Percentiles rank a stretch among this genome's conserved stretches.
These are phyloP conservation scores for Spialia ferax DNA, from an alignment of 2,888 invertebrate genomes.

Conservation along the genomic window DNA sequence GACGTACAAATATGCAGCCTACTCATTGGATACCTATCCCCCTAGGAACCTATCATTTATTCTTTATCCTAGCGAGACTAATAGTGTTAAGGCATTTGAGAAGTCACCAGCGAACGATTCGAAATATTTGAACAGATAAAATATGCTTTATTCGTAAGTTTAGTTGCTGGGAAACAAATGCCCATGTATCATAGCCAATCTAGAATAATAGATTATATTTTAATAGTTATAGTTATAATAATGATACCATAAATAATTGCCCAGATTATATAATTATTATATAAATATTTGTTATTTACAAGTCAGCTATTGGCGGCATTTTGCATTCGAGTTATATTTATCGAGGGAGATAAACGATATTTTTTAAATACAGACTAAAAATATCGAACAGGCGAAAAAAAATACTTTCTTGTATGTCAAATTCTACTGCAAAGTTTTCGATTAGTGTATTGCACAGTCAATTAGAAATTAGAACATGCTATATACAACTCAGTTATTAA, in stretches of 20 bases:
- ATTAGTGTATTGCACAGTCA: neutral
- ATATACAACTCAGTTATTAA: neutral
- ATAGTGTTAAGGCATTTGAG: constrained; percentile 20
- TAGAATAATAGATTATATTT: constrained; percentile 29
- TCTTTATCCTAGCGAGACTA: constrained; percentile 48
- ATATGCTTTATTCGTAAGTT: neutral
- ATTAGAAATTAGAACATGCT: too few relatives aligned
- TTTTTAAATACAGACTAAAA: neutral
- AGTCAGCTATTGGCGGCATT: constrained; percentile 8
- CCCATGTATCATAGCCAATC: constrained; percentile 19
- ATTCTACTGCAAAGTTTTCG: neutral
- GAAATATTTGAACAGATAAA: neutral
- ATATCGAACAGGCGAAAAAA: neutral
- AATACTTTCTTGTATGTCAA: constrained; percentile 1
- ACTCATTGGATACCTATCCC: constrained; percentile 49
- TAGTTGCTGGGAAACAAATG: constrained; percentile 12
- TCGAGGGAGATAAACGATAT: neutral
- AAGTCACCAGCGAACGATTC: neutral
- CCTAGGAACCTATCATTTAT: constrained; percentile 50
- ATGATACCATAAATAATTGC: constrained; percentile 28
- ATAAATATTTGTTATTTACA: constrained; percentile 2
- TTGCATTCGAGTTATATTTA: neutral
- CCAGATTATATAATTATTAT: constrained; percentile 8
- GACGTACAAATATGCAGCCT: constrained; percentile 56
- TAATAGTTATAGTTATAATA: constrained; percentile 25